Percentiles rank a stretch among this genome's conserved stretches.
Conservation (phyloP, 2,113 vertebrate genomes). For the Origma solitaria region DNA sequence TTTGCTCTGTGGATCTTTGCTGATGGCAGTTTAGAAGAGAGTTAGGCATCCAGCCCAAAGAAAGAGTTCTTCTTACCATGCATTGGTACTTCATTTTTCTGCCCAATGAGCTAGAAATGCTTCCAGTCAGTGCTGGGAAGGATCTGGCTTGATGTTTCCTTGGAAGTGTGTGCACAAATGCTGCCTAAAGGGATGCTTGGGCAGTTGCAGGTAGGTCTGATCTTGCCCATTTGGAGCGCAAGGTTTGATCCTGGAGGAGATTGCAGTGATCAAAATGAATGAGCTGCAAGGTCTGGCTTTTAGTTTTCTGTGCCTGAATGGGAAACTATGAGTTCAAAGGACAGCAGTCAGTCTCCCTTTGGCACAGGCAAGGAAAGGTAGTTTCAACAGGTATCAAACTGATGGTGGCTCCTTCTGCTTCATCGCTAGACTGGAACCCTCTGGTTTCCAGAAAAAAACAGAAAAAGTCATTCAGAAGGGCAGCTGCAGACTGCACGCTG, state of each 20-base stretch:
- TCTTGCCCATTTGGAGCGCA: background rate
- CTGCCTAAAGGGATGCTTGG: background rate
- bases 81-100: background rate
- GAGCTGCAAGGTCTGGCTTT: background rate
- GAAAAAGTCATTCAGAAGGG: background rate
- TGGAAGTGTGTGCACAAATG: background rate
- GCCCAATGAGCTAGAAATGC: background rate
- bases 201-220: background rate
- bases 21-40: background rate
- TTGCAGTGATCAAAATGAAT: background rate
- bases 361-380: background rate
- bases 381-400: background rate
- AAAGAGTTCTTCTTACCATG: background rate
- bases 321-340: fast-evolving
- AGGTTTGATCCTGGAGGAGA: background rate
- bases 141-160: background rate
- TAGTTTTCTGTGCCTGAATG: background rate
- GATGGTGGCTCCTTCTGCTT: background rate
- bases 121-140: background rate
- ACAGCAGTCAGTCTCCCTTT: fast-evolving
- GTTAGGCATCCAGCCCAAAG: background rate
- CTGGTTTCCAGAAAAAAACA: too few relatives aligned
- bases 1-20: background rate
- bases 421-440: background rate
- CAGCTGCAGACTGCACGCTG: background rate